phyloP scores from a whole-genome alignment of 2,797 vertebrate species.

The Sebastes taczanowskii region DNA sequence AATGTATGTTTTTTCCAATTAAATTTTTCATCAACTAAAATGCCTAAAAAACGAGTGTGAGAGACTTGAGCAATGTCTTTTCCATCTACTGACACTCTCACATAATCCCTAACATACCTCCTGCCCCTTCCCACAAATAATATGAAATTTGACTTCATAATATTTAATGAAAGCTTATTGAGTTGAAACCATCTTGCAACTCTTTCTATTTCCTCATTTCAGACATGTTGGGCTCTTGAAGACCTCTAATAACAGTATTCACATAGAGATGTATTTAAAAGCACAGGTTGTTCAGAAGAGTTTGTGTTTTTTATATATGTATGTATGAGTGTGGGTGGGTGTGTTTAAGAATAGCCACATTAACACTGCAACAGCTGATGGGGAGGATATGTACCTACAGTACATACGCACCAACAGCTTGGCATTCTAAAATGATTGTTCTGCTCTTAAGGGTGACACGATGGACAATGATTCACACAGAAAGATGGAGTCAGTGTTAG shows the following conservation, averaged over 20 bases:
- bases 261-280: neutral
- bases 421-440: slow-evolving; percentile 1
- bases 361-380: slow-evolving; percentile 6
- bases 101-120: too few relatives aligned
- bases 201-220: too few relatives aligned
- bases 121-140: too few relatives aligned
- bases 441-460: slow-evolving; percentile 1
- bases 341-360: slow-evolving; percentile 10
- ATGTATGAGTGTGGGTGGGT: neutral
- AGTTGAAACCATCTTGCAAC: too few relatives aligned
- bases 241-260: neutral
- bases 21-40: too few relatives aligned
- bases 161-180: too few relatives aligned
- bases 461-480: slow-evolving; percentile 12
- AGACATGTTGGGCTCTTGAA: neutral
- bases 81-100: too few relatives aligned
- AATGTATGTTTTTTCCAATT: too few relatives aligned
- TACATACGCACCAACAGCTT: neutral
- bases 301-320: neutral
- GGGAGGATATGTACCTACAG: neutral
- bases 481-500: neutral
- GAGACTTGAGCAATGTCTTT: too few relatives aligned
- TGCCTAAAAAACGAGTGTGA: too few relatives aligned
- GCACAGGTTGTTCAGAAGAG: neutral
- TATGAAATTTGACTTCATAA: too few relatives aligned